Evolutionary conservation across 2,797 vertebrate genomes (phyloP).

Genomic region (Anguilla marmorata): DNA sequence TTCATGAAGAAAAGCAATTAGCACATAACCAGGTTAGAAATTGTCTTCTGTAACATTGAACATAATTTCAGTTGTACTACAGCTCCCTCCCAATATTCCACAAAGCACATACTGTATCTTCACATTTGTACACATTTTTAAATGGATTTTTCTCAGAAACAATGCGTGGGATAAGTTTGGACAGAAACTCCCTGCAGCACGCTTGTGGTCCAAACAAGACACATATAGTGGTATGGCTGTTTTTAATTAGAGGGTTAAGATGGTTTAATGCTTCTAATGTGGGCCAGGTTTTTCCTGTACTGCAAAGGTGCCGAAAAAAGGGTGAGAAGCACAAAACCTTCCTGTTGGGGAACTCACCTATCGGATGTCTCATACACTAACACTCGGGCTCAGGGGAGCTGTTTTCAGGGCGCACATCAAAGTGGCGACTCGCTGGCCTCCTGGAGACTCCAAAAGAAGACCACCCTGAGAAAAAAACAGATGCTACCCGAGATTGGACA

Average conservation of each 20-base stretch:
- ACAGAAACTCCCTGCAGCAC: constrained; percentile 61
- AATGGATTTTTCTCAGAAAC: constrained; percentile 45
- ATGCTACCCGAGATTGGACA: constrained; percentile 51
- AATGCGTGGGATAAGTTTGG: constrained; percentile 48
- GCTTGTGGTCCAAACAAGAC: constrained; percentile 66
- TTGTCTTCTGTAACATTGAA: background rate
- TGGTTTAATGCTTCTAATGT: background rate
- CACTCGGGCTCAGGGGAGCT: constrained; percentile 53
- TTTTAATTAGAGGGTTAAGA: constrained; percentile 59
- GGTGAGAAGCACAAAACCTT: constrained; percentile 25
- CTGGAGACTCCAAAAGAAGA: constrained; percentile 48
- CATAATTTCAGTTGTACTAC: background rate
- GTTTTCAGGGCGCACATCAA: constrained; percentile 59
- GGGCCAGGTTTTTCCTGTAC: background rate
- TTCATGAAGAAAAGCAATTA: background rate
- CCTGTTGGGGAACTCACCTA: constrained; percentile 47
- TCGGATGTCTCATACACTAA: constrained; percentile 58
- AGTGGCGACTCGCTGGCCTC: constrained; percentile 57
- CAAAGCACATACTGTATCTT: background rate
- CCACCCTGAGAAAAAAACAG: constrained; percentile 58
- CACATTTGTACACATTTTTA: background rate
- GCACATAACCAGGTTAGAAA: background rate
- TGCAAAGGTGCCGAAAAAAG: constrained; percentile 42
- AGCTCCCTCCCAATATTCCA: background rate
- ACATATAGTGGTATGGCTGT: constrained; percentile 58